Percentiles rank a stretch among this genome's conserved stretches.
Conservation (phyloP, 2,113 vertebrate genomes). For the Crotalus tigris region DNA sequence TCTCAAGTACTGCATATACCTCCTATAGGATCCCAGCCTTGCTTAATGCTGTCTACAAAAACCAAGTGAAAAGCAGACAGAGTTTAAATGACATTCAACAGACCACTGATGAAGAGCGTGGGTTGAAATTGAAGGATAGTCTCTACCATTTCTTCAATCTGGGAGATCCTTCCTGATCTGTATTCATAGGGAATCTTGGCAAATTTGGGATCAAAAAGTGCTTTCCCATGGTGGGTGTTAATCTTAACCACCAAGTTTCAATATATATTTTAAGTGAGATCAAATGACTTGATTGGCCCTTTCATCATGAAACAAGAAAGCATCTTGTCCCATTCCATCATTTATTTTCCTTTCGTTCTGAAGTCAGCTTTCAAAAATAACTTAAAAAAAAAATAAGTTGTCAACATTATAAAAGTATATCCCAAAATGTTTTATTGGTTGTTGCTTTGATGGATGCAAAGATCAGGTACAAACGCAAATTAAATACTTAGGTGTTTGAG, state of each 20-base stretch:
- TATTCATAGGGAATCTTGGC: background rate
- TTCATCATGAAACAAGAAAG: background rate
- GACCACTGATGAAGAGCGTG: background rate
- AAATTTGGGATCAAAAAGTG: background rate
- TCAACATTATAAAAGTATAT: background rate
- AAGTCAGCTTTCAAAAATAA: background rate
- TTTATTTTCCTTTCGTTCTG: background rate
- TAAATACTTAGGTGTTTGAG: constrained; percentile 48
- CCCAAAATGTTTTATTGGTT: background rate
- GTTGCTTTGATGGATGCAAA: constrained; percentile 35
- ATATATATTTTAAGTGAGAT: background rate
- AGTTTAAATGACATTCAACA: background rate
- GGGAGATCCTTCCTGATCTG: background rate
- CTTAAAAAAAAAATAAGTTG: background rate
- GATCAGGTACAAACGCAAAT: constrained; percentile 35
- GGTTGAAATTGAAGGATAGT: background rate
- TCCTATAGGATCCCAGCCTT: background rate
- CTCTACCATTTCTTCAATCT: background rate
- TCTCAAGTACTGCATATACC: background rate
- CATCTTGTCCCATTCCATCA: background rate
- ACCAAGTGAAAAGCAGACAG: background rate
- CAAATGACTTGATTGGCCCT: background rate
- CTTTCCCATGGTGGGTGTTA: background rate
- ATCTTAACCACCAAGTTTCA: background rate
- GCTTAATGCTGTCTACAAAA: background rate